Evolutionary conservation across 53 echinoderm and acorn worm genomes (phyloP).

Genomic region (Zoroaster sp.): DNA sequence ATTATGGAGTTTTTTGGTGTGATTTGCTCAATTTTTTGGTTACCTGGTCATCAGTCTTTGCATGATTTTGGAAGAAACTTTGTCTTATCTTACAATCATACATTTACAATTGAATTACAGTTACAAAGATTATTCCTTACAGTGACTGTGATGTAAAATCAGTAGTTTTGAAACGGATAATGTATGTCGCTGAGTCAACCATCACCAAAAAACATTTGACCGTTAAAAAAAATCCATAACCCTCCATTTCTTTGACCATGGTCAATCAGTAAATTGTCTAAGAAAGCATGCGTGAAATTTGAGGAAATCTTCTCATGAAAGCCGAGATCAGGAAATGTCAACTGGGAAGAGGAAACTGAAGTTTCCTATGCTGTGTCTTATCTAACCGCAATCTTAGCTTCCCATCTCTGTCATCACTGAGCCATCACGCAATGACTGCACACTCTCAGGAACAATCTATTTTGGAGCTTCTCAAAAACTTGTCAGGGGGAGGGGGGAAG

Average conservation of each 20-base stretch:
- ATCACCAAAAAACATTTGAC: background rate
- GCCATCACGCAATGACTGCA: background rate
- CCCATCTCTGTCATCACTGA: background rate
- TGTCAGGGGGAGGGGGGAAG: no score
- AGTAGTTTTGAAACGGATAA: no score
- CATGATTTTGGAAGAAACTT: no score
- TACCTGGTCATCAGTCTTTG: no score
- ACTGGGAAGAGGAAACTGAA: background rate
- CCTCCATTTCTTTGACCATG: background rate
- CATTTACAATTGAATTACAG: no score
- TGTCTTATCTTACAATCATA: no score
- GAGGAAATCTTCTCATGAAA: slow-evolving; percentile 21
- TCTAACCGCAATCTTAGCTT: slow-evolving; percentile 33
- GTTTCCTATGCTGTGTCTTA: background rate
- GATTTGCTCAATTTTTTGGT: no score
- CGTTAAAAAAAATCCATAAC: background rate
- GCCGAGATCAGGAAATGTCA: slow-evolving; percentile 10
- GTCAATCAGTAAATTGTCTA: slow-evolving; percentile 16
- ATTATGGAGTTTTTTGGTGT: no score
- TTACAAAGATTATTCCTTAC: no score
- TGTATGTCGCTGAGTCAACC: background rate
- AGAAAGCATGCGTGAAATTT: background rate
- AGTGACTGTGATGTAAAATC: no score
- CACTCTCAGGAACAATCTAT: background rate
- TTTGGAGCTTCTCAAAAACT: background rate